Conservation (phyloP, 2,888 invertebrate genomes). For the Slavum lentiscoides region DNA sequence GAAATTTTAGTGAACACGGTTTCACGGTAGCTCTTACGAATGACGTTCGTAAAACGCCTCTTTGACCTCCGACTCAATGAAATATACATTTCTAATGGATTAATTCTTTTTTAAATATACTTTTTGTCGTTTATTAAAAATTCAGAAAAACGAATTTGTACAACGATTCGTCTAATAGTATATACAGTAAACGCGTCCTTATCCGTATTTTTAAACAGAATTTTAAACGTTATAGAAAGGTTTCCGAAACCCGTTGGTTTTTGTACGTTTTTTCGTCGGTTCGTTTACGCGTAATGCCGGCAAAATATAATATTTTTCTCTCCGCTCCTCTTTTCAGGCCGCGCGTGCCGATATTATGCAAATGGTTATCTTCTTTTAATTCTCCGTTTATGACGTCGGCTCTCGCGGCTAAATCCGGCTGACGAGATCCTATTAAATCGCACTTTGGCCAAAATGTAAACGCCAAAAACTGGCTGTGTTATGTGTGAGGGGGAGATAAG, state of each 20-base stretch:
- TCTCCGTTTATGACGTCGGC: conserved; percentile 48
- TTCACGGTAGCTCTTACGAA: no score
- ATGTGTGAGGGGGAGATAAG: conserved; percentile 50
- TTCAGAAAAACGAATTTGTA: background rate
- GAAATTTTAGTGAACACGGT: no score
- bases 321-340: background rate
- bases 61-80: no score
- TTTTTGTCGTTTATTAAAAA: background rate
- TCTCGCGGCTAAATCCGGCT: conserved; percentile 41
- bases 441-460: conserved; percentile 52
- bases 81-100: no score
- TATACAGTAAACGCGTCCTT: background rate
- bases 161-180: background rate
- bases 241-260: background rate
- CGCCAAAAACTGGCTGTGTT: conserved; percentile 49
- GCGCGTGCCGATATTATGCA: conserved; percentile 50
- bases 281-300: conserved; percentile 20
- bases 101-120: background rate
- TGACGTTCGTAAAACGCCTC: no score
- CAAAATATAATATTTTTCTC: conserved; percentile 17
- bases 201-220: conserved; percentile 14
- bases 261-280: conserved; percentile 3
- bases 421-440: conserved; percentile 53
- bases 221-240: conserved; percentile 22
- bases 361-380: conserved; percentile 53